Evolutionary conservation across 2,113 vertebrate genomes (phyloP).

Genomic region (Furnarius figulus): DNA sequence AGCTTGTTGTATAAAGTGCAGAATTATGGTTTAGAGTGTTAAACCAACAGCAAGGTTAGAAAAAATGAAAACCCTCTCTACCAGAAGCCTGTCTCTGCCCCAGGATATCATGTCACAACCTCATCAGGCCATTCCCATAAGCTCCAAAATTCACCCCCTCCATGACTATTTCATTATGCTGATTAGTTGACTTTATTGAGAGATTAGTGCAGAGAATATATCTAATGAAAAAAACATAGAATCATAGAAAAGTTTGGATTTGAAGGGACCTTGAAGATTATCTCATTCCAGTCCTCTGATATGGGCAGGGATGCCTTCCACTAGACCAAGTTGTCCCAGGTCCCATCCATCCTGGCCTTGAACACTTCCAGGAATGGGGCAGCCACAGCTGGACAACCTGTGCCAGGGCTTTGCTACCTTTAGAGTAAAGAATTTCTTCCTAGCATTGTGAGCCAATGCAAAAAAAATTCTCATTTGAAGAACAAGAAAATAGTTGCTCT

Average conservation of each 20-base stretch:
- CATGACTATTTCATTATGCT: not conserved
- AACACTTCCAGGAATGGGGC: not conserved
- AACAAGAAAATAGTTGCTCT: not conserved
- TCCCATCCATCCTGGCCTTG: fast-evolving
- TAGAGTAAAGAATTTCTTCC: not conserved
- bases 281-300: fast-evolving
- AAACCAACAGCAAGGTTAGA: not conserved
- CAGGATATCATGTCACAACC: not conserved
- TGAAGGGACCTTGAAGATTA: not conserved
- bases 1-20: not conserved
- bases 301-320: not conserved
- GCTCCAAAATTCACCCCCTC: not conserved
- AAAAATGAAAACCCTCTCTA: not conserved
- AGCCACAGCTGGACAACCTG: not conserved
- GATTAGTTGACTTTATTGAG: not conserved
- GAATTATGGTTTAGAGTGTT: not conserved
- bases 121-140: not conserved
- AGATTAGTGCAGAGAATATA: not conserved
- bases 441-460: not conserved
- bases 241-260: not conserved
- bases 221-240: not conserved
- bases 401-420: not conserved
- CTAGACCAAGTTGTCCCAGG: fast-evolving
- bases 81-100: not conserved
- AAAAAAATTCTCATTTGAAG: not conserved